phyloP scores from a whole-genome alignment of 1,140 invertebrate genomes.

The Pachypeltis micranthus region DNA sequence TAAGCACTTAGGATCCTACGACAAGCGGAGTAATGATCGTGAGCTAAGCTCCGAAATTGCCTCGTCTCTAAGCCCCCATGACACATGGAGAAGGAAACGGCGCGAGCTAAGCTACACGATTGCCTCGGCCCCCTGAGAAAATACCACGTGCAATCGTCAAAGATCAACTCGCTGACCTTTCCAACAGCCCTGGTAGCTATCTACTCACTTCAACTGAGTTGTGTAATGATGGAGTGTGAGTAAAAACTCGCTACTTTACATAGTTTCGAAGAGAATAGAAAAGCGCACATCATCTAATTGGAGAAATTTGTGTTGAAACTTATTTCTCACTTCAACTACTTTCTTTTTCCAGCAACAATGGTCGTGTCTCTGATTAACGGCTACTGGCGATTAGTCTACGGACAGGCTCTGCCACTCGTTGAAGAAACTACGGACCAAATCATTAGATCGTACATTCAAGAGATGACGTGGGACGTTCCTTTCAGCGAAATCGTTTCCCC shows the following conservation, averaged over 20 bases:
- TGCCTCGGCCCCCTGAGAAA: too few species aligned
- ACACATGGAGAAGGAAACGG: too few species aligned
- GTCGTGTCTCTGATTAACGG: not conserved
- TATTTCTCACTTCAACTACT: not conserved
- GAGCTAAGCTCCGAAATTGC: too few species aligned
- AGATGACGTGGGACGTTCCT: not conserved
- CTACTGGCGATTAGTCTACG: constrained; percentile 2
- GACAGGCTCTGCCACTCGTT: not conserved
- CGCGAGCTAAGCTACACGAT: too few species aligned
- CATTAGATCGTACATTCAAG: constrained; percentile 2
- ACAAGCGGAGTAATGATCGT: too few species aligned
- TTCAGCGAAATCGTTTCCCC: constrained; percentile 1
- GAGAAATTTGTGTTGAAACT: not conserved
- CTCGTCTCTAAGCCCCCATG: too few species aligned
- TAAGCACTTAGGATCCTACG: too few species aligned
- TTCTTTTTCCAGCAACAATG: constrained; percentile 6
- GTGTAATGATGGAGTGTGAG: not conserved
- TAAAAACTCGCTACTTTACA: not conserved
- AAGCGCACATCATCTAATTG: not conserved
- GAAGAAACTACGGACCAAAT: constrained; percentile 2
- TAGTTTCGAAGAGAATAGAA: not conserved
- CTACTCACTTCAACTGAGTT: not conserved
- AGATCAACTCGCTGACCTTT: too few species aligned
- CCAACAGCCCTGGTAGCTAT: too few species aligned
- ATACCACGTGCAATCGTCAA: too few species aligned